These are phyloP conservation scores for Phenganax marumi DNA, from an alignment of 92 coral and sea anemone species.

Conservation along the genomic window DNA sequence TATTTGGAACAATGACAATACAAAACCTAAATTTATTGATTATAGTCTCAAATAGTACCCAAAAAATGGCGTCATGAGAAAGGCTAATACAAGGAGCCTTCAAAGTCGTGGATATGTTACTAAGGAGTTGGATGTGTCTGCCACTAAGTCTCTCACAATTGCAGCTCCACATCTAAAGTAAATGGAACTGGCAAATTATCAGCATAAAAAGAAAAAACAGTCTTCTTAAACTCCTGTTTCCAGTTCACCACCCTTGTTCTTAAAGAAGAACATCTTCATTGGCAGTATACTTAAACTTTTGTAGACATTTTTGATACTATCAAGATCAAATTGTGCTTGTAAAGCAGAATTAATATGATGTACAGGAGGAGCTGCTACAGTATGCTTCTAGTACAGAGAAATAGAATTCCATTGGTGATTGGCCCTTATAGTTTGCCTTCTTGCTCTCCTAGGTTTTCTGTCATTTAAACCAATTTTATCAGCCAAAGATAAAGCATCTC, in stretches of 20 bases:
- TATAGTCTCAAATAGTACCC: no score
- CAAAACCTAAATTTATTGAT: no score
- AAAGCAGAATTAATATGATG: no score
- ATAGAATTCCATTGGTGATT: no score
- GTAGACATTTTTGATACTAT: no score
- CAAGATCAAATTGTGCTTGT: no score
- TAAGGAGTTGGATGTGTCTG: neutral
- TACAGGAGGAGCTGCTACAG: no score
- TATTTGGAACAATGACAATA: no score
- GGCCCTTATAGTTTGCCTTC: no score
- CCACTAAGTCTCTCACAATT: conserved; percentile 24
- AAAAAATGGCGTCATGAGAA: no score
- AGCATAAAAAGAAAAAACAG: conserved; percentile 5
- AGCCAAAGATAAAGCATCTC: neutral
- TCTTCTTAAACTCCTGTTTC: neutral
- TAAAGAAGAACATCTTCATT: neutral
- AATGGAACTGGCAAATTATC: conserved; percentile 12
- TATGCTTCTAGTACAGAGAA: no score
- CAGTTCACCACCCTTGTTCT: neutral
- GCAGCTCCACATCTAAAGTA: conserved; percentile 22
- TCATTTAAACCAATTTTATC: neutral
- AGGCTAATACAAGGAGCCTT: conserved; percentile 3
- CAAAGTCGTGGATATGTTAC: conserved; percentile 3
- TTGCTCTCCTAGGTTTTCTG: no score
- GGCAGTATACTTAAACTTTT: neutral